Evolutionary conservation across 1,140 invertebrate genomes (phyloP), one percentile per base, ranked within the genome.

Genomic region (Scaptomyza montana): DNA sequence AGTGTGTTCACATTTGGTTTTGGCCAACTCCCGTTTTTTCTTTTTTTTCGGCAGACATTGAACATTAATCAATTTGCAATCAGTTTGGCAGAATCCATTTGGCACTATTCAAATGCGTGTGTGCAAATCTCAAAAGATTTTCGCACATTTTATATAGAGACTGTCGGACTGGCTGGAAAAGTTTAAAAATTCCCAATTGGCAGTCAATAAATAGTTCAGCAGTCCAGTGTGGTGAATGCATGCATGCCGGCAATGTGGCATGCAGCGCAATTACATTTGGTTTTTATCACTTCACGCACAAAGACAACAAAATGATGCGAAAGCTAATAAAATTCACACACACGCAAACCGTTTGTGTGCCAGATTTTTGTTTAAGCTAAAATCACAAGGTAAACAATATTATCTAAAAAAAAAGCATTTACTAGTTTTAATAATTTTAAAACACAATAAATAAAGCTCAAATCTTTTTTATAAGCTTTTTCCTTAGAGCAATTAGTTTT

Each of bases 281-380:
- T 47, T 82, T 82, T 78, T 82, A 81, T 81, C 78, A 82, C 56
- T 78, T 62, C 19, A 59, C 67, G 47, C 57, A 54, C n/a, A 41
- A 64, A n/a, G 30, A 43, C 50, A 46, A 57, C 55, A 45, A 45
- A 46, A 19, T 7, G 30, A 46, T 12, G 6, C 13, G 1, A 47
- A 41, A 63, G 62, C 51, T 47, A 36, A 25, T 25, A 25, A 25
- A 25, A 25, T 25, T 3, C 21, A 25, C 21, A 25, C 2, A 25
- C 2, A 25, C 21, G 21, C 16, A 25, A 25, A 25, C 3, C 21
- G 2, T 70, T 10, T n/a, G 16, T 19, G 57, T 54, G 25, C 74
- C 57, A 70, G 51, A 69, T 76, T 53, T 36, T 36, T 36, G 30
- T 30, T 1, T 30, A 5, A 30, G 21, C 21, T 25, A 25, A 25